Evolutionary conservation across 2,113 vertebrate species (phyloP).

Genomic region (Eretmochelys imbricata): DNA sequence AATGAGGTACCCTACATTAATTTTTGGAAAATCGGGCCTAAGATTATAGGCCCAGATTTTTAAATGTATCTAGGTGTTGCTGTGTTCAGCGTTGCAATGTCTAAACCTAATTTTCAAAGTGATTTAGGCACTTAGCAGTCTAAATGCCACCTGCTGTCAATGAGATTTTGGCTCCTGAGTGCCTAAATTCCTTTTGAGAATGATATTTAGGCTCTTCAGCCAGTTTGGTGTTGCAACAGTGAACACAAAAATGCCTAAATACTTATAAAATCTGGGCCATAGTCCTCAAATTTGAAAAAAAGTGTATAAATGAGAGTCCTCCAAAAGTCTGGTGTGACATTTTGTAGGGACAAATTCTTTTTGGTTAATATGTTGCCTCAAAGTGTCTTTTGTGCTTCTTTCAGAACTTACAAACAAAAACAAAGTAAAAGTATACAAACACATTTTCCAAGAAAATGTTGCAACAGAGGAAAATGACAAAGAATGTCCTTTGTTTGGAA

Average conservation of each 20-base stretch:
- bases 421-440: constrained; percentile 58
- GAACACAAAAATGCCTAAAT: neutral
- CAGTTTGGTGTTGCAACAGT: neutral
- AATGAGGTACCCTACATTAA: accelerated
- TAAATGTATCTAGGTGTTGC: neutral
- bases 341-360: neutral
- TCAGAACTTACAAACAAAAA: constrained; percentile 36
- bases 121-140: neutral
- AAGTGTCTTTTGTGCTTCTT: constrained; percentile 8
- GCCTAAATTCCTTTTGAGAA: neutral
- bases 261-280: neutral
- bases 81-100: neutral
- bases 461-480: constrained; percentile 17
- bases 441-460: constrained; percentile 43
- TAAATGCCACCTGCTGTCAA: neutral
- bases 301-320: neutral
- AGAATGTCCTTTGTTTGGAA: constrained; percentile 62
- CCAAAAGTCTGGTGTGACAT: neutral
- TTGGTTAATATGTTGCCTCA: neutral
- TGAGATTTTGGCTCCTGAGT: neutral
- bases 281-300: neutral
- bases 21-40: neutral
- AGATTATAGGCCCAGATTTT: neutral
- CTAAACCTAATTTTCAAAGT: neutral
- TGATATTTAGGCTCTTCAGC: neutral